Conservation (phyloP, 2,797 vertebrate genomes). For the Falco biarmicus region DNA sequence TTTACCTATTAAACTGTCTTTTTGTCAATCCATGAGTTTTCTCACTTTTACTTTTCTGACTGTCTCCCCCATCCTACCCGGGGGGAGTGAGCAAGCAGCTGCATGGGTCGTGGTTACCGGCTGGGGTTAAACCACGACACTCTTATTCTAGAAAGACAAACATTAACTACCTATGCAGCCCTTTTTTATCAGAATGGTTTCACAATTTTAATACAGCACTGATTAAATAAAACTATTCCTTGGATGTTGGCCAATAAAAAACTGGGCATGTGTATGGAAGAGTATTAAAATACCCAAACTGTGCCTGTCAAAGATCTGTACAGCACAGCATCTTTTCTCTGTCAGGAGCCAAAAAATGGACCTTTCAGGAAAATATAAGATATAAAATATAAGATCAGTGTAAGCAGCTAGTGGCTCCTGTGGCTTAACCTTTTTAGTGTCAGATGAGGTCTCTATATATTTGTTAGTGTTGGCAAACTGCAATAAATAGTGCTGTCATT, state of each 20-base stretch:
- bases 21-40: too few species aligned
- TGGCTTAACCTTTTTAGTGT: neutral
- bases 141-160: neutral
- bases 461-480: neutral
- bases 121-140: too few species aligned
- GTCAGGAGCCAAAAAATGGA: neutral
- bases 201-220: neutral
- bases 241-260: constrained; percentile 10
- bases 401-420: neutral
- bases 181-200: neutral
- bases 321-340: neutral
- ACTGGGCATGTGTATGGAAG: neutral
- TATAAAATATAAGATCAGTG: neutral
- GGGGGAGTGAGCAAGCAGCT: too few species aligned
- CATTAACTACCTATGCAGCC: neutral
- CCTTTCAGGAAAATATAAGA: neutral
- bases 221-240: neutral
- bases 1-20: too few species aligned
- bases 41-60: too few species aligned
- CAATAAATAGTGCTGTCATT: neutral
- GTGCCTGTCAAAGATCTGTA: neutral
- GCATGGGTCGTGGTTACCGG: too few species aligned
- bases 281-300: neutral
- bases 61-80: too few species aligned
- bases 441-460: neutral